Percentiles rank a stretch among this genome's conserved stretches.
These are phyloP conservation scores for Girardinichthys multiradiatus DNA, from an alignment of 2,113 vertebrate genomes.

Conservation along the genomic window DNA sequence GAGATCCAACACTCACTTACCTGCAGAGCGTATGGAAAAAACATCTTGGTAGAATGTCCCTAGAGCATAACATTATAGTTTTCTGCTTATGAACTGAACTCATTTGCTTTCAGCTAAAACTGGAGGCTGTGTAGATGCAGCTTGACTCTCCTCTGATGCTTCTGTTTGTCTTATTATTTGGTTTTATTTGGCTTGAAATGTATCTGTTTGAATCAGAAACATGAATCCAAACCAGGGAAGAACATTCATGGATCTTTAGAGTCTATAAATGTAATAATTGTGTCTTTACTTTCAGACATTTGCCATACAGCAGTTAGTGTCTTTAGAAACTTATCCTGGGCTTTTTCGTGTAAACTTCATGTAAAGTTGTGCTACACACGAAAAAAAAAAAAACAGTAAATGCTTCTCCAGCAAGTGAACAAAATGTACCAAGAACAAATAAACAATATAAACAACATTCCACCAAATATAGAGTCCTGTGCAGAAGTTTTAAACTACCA, in stretches of 20 bases:
- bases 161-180: constrained; percentile 25
- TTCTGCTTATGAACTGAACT: neutral
- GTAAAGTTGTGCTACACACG: neutral
- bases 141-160: constrained; percentile 24
- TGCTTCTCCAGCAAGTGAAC: neutral
- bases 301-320: neutral
- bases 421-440: neutral
- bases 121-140: constrained; percentile 12
- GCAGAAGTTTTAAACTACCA: too few relatives aligned
- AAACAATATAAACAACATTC: neutral
- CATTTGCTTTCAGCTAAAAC: neutral
- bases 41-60: too few relatives aligned
- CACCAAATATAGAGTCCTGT: too few relatives aligned
- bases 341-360: neutral
- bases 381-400: neutral
- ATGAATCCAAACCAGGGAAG: neutral
- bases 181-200: neutral
- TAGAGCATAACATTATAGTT: neutral
- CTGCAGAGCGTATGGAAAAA: too few relatives aligned
- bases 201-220: neutral
- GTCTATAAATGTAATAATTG: neutral
- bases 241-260: neutral
- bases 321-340: neutral
- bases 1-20: too few relatives aligned
- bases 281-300: neutral